Evolutionary conservation across 1,140 invertebrate genomes (phyloP), one percentile per base, ranked within the genome.

Genomic region (Macrobrachium nipponense): DNA sequence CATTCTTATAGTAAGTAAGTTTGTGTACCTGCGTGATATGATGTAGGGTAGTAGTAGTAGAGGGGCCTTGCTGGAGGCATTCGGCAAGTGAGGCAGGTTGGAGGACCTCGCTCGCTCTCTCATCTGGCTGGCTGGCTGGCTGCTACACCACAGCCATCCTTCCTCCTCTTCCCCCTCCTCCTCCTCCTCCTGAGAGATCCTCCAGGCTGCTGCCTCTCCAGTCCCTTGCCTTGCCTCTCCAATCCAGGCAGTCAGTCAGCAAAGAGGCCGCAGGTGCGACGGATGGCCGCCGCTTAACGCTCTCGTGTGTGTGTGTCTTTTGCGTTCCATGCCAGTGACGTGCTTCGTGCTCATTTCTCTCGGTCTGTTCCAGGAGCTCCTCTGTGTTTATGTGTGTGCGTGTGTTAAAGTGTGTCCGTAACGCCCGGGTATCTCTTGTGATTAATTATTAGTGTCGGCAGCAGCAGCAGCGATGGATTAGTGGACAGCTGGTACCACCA

Each of bases 241-340:
- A 58, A 27, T 27, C 15, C 36, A 44, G 61, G 59, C 23, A 64
- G 60, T 79, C 84, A 86, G 84, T 86, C 44, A 66, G 84, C 75
- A 73, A 64, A 70, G 77, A 80, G 84, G 27, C 78, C 43, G 44
- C 70, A 20, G 68, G 77, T 86, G 68, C 36, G 84, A 44, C 77
- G 84, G 77, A 27, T 68, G 62, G 20, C 20, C 27, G n/a, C 70
- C n/a, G 43, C 20, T n/a, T 58, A 8, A 7, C 43, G 17, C 27
- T 44, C 51, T 36, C 11, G 36, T 51, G 43, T 60, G 17, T n/a
- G 59, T 59, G 59, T 59, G 18, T 23, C 27, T 62, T 1, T 64
- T 12, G 8, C 66, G 59, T 59, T 43, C 60, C 12, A 44, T 80
- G 27, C 14, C 60, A 15, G 15, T 36, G 10, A 23, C 58, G 59